Evolutionary conservation across 2,113 vertebrate genomes (phyloP), one percentile per base, ranked within the genome.

Genomic region (Anguilla japonica): DNA sequence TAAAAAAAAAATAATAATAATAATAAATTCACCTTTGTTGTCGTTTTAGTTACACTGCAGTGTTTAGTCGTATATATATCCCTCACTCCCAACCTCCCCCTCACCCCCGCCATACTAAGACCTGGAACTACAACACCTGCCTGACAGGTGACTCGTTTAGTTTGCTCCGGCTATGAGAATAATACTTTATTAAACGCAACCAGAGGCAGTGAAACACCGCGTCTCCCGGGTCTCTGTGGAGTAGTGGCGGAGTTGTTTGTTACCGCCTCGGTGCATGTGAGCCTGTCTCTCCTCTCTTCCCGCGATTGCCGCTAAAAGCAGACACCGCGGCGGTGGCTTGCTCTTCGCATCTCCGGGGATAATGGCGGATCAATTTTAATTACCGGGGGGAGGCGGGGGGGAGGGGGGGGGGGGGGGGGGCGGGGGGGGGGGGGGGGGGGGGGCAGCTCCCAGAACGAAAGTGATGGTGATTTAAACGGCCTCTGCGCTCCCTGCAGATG

Each of bases 301-400:
- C 81, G 86, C 57, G 46, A 87, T 87, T 34, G 34, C 22, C 85
- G 26, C 56, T 71, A 14, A 8, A 85, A 29, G 9, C 39, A 63
- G 83, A 85, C 84, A 57, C n/a, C 34, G 50, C 18, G 57, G 56
- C 11, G 60, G 41, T 29, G 75, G 53, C 43, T 85, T 39, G 29
- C 41, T 83, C n/a, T 20, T 41, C 79, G 34, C 56, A 34, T 91
- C 87, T 88, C 83, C 53, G 13, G 83, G 88, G 87, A 63, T 83
- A 88, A 85, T 46, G 91, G 88, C 86, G 5, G 89, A 94, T 93
- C 92, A 88, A 91, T 93, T 93, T 93, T 92, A 94, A 94, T 94
- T 92, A 92, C 84, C 86, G 71, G 5, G 83, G n/a, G 34, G 34
- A 34, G 34, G 34, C 34, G 34, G 34, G 34, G 0, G 34, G 34